These are phyloP conservation scores for Xanthorhoe spadicearia DNA, from an alignment of 2,888 invertebrate genomes.

Conservation along the genomic window DNA sequence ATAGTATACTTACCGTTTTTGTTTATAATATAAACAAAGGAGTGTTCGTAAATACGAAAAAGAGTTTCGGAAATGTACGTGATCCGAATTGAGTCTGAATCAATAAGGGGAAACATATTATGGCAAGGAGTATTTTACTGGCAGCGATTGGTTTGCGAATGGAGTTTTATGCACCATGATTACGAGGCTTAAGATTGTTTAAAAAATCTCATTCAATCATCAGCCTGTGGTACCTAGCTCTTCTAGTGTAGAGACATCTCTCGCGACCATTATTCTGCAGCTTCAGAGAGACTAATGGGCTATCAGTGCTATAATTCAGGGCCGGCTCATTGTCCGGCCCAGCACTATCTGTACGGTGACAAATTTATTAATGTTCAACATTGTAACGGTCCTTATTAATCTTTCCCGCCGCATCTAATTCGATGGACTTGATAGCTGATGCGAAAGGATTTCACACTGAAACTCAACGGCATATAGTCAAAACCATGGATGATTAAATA, in stretches of 20 bases:
- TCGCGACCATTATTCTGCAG: conserved; percentile 72
- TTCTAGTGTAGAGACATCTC: conserved; percentile 50
- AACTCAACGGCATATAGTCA: background rate
- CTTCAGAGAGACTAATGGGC: conserved; percentile 80
- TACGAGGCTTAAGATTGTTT: too few relatives aligned
- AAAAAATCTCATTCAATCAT: too few relatives aligned
- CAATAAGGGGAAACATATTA: too few relatives aligned
- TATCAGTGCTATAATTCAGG: conserved; percentile 77
- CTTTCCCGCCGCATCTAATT: conserved; percentile 65
- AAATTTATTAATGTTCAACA: conserved; percentile 82
- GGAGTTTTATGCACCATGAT: too few relatives aligned
- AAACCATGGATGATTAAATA: too few relatives aligned
- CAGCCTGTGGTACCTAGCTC: background rate
- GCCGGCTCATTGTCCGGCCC: conserved; percentile 78
- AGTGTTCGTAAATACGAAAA: too few relatives aligned
- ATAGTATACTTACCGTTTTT: too few relatives aligned
- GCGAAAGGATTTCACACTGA: conserved; percentile 30
- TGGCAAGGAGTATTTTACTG: background rate
- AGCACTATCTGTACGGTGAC: conserved; percentile 79
- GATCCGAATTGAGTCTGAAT: too few relatives aligned
- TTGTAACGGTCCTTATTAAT: conserved; percentile 74
- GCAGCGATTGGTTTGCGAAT: background rate
- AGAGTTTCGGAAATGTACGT: too few relatives aligned
- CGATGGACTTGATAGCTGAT: conserved; percentile 53
- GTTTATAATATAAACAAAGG: background rate